Evolutionary conservation across 1,140 invertebrate species (phyloP).

Genomic region (Zaprionus vittiger): DNA sequence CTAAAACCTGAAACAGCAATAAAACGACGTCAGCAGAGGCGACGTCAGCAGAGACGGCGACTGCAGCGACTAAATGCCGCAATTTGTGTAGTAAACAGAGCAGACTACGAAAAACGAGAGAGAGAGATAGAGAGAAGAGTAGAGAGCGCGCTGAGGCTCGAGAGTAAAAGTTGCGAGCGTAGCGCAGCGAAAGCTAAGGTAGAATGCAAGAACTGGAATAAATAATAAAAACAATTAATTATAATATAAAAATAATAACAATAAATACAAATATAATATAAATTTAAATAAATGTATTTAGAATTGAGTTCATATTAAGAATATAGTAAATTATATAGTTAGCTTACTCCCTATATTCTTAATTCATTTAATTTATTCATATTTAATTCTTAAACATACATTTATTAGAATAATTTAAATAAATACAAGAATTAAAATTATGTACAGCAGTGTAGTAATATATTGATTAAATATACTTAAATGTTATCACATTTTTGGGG

Average conservation of each 20-base stretch:
- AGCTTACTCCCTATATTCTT: too few relatives aligned
- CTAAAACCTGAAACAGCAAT: conserved; percentile 53
- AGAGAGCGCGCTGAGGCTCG: conserved; percentile 20
- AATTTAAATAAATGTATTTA: too few relatives aligned
- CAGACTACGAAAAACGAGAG: conserved; percentile 47
- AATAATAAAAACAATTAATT: too few relatives aligned
- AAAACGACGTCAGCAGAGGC: conserved; percentile 21
- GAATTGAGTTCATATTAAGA: too few relatives aligned
- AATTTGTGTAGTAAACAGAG: conserved; percentile 77
- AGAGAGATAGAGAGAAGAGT: not conserved
- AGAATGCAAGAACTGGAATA: conserved; percentile 18
- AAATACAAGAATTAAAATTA: too few relatives aligned
- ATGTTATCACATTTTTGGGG: not conserved
- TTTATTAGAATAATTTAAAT: too few relatives aligned
- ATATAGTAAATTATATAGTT: too few relatives aligned
- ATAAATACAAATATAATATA: too few relatives aligned
- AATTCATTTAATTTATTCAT: too few relatives aligned
- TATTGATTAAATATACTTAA: not conserved
- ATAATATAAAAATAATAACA: too few relatives aligned
- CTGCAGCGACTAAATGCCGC: conserved; percentile 45
- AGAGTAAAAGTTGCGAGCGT: conserved; percentile 66
- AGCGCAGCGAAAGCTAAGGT: conserved; percentile 66
- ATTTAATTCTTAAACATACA: too few relatives aligned
- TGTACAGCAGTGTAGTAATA: too few relatives aligned
- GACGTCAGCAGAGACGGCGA: conserved; percentile 23